A percentile compares a stretch with the other conserved stretches of the same genome.
Conservation (phyloP, 2,113 vertebrate genomes). For the Asarcornis scutulata region DNA sequence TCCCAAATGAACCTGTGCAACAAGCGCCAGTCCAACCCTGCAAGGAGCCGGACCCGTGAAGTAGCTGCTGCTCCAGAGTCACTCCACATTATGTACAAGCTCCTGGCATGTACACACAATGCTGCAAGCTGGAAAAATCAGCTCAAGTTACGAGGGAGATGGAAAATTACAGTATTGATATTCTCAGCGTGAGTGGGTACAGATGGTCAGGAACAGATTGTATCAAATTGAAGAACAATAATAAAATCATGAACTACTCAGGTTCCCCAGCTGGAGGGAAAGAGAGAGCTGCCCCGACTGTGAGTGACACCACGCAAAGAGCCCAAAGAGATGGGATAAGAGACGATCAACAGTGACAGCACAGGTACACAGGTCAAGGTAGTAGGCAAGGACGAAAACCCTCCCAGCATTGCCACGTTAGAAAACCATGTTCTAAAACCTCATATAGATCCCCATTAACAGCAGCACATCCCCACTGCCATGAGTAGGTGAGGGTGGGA, state of each 20-base stretch:
- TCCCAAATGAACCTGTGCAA: neutral
- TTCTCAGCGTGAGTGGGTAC: constrained; percentile 58
- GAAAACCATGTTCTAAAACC: neutral
- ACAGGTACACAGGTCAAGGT: neutral
- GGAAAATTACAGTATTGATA: constrained; percentile 71
- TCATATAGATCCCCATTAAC: neutral
- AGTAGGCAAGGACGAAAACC: neutral
- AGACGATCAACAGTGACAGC: neutral
- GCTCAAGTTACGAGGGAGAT: constrained; percentile 56
- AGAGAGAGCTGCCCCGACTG: neutral
- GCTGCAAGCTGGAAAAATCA: constrained; percentile 43
- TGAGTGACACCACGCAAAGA: neutral
- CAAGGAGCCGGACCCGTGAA: neutral
- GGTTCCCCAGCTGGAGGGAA: constrained; percentile 45
- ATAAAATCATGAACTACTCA: constrained; percentile 58
- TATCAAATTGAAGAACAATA: constrained; percentile 67
- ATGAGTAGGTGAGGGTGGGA: neutral
- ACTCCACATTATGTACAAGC: neutral
- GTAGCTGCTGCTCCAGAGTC: constrained; percentile 1
- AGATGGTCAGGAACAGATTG: constrained; percentile 73
- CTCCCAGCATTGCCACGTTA: neutral
- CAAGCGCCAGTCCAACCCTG: neutral
- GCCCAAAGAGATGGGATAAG: neutral
- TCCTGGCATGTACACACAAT: constrained; percentile 4
- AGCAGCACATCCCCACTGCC: neutral